Base-by-base conservation (phyloP, 2,797 vertebrate species). In the Melanotaenia boesemani region DNA sequence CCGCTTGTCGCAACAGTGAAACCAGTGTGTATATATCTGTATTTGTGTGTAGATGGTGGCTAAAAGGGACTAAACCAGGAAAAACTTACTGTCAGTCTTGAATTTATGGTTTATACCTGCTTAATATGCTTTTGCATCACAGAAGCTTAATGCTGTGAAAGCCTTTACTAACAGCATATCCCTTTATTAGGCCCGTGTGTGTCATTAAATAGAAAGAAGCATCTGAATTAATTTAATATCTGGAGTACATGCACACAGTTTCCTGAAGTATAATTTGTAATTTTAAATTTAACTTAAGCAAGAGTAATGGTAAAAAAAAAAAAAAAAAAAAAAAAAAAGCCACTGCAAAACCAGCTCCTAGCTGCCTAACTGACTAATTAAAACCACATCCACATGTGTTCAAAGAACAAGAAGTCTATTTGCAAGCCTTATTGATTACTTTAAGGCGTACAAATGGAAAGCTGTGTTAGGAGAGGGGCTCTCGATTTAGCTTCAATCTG, bases 401-500 rank as follows among this genome's bases (percentile, higher is more conserved):
- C 87, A 91, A 91, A 90, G 89, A 92, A 90, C 88, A 90, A 93
- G 89, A 91, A 92, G 90, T 91, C 91, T 92, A 93, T 93, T 93
- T 92, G 84, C 89, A 75, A 92, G 85, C 74, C 84, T 89, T 93
- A 93, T 93, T 93, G 90, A 94, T 94, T 89, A 92, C 91, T 92
- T 88, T 89, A 91, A 93, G 91, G 88, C 85, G 83, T 89, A 89
- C 91, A 93, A 92, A 92, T 92, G 92, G 91, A 93, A 92, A 92
- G 90, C 90, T 83, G 88, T 88, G 91, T 93, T 93, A 90, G 92
- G 79, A 92, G 93, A 93, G 89, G 91, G 91, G 81, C 87, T 92
- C 91, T 93, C 90, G 91, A 93, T 94, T 94, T 94, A 94, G 93
- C 92, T 93, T 93, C 91, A 92, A 93, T 93, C 91, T 94, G 91